A percentile compares a stretch with the other conserved stretches of the same genome.
Conservation (phyloP, 2,797 vertebrate species). For the Gadopsis marmoratus region DNA sequence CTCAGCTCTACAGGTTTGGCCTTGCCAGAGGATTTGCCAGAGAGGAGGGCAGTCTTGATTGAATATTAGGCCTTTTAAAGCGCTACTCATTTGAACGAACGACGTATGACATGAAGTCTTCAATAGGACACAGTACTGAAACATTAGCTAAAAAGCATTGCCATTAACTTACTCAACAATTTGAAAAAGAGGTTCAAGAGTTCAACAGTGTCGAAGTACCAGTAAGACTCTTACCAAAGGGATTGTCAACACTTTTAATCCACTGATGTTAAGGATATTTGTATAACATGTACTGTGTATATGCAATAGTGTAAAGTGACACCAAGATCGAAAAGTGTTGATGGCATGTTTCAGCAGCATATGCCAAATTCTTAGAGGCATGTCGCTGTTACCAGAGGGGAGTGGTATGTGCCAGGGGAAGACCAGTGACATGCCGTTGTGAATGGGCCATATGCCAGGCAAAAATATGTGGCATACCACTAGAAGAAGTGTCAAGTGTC, state of each 20-base stretch:
- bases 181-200: not conserved
- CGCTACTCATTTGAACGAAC: not conserved
- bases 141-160: not conserved
- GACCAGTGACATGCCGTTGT: not conserved
- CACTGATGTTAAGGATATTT: not conserved
- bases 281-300: not conserved
- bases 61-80: not conserved
- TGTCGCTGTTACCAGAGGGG: no score
- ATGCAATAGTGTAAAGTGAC: not conserved
- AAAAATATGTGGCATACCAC: not conserved
- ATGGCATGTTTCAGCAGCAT: not conserved
- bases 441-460: not conserved
- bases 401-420: not conserved
- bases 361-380: not conserved
- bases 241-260: not conserved
- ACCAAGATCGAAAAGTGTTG: not conserved
- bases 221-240: not conserved
- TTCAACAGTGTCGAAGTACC: not conserved
- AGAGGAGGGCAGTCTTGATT: not conserved
- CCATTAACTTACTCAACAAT: not conserved
- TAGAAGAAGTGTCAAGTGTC: not conserved
- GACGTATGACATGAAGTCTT: not conserved
- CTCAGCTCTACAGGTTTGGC: slow-evolving; percentile 41
- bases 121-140: not conserved
- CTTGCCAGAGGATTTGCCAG: slow-evolving; percentile 29